Conservation (phyloP, 2,113 vertebrate genomes). For the Grallaria varia region DNA sequence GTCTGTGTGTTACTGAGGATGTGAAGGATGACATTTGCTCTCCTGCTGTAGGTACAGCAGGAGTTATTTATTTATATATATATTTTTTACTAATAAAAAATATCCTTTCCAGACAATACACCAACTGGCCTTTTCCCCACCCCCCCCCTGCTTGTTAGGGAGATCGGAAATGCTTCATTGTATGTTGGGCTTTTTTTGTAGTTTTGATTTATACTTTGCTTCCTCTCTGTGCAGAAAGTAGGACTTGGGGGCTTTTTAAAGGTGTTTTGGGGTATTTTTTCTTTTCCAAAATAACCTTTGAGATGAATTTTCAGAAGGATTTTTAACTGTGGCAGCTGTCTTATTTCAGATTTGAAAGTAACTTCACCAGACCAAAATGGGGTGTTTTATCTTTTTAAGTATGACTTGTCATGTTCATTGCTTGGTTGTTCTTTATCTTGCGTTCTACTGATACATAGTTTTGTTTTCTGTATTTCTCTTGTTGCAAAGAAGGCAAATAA, state of each 20-base stretch:
- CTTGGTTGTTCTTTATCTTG: not conserved
- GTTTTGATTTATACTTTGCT: not conserved
- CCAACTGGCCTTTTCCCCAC: not conserved
- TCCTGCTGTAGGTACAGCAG: not conserved
- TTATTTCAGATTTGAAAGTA: not conserved
- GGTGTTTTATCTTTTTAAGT: not conserved
- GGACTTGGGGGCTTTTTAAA: not conserved
- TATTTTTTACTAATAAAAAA: not conserved
- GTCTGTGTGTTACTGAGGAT: not conserved
- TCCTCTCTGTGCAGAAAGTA: not conserved
- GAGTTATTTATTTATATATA: not conserved
- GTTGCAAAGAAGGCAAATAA: conserved; percentile 8
- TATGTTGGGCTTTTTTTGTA: not conserved
- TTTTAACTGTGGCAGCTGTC: not conserved
- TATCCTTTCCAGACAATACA: not conserved
- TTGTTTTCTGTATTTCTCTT: not conserved
- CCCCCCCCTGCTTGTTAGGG: not conserved
- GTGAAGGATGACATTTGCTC: not conserved
- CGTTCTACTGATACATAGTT: not conserved
- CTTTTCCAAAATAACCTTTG: not conserved
- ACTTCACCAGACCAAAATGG: not conserved
- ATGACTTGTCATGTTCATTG: not conserved
- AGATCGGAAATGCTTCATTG: not conserved
- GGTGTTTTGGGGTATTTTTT: not conserved
- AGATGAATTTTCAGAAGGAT: not conserved